phyloP scores from a whole-genome alignment of 2,797 vertebrate genomes.

The Pantherophis vulpinus region DNA sequence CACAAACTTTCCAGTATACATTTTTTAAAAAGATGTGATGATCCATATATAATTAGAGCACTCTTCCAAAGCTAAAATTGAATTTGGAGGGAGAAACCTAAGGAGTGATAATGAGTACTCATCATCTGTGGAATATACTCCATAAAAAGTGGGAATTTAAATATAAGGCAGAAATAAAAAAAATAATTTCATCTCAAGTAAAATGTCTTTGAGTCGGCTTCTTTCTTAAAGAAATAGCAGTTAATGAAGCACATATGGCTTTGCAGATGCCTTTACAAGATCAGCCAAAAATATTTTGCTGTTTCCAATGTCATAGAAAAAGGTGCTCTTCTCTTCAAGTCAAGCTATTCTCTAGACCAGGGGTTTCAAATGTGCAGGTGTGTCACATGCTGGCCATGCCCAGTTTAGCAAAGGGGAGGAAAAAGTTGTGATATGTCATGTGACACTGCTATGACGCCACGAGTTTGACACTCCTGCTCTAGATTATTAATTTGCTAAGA shows the following conservation, averaged over 20 bases:
- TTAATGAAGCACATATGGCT: not conserved
- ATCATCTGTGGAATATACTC: not conserved
- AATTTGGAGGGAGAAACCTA: constrained; percentile 38
- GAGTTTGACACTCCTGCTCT: not conserved
- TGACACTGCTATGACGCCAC: rapidly evolving
- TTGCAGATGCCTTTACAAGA: not conserved
- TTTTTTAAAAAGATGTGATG: constrained; percentile 36
- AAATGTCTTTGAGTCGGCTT: constrained; percentile 22
- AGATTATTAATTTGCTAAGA: not conserved
- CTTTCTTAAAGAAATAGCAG: constrained; percentile 1
- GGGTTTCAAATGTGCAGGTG: not conserved
- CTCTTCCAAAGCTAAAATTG: constrained; percentile 24
- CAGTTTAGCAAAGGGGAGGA: not conserved
- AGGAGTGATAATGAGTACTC: constrained; percentile 34
- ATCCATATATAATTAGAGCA: constrained; percentile 28
- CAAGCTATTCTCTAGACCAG: not conserved
- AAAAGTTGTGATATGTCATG: not conserved
- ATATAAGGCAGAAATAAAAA: not conserved
- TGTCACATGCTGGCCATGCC: not conserved
- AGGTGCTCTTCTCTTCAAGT: not conserved
- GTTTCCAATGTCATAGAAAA: not conserved
- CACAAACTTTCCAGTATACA: constrained; percentile 24
- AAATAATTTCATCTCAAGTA: not conserved
- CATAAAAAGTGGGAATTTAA: constrained; percentile 29
- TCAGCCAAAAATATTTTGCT: not conserved